Percentiles rank a stretch among this genome's conserved stretches.
Conservation (phyloP, 2,888 invertebrate genomes). For the Drosophila dives region DNA sequence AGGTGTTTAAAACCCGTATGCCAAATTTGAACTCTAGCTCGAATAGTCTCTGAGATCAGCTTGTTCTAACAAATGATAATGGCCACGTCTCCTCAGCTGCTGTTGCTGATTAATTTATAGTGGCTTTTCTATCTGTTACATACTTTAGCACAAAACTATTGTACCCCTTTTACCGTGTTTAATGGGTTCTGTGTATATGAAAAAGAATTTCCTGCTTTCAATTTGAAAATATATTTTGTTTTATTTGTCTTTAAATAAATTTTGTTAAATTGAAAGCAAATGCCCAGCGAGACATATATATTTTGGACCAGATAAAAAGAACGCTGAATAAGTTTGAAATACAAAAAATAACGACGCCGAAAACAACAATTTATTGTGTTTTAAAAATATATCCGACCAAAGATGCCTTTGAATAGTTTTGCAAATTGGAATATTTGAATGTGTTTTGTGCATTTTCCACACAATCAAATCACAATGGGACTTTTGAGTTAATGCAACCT, state of each 20-base stretch:
- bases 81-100: neutral
- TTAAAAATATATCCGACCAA: constrained; percentile 27
- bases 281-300: constrained; percentile 57
- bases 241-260: constrained; percentile 54
- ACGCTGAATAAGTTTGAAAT: constrained; percentile 25
- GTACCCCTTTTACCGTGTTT: neutral
- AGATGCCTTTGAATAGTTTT: constrained; percentile 35
- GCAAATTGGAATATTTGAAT: constrained; percentile 36
- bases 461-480: constrained; percentile 57
- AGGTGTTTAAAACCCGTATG: neutral
- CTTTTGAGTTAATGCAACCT: neutral
- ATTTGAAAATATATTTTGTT: constrained; percentile 1
- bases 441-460: constrained; percentile 26
- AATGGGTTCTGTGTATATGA: neutral
- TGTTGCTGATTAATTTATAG: neutral
- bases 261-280: constrained; percentile 30
- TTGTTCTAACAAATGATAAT: neutral
- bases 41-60: neutral
- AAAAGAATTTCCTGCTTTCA: neutral
- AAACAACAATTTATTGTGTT: constrained; percentile 50
- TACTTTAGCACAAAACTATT: neutral
- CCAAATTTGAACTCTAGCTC: neutral
- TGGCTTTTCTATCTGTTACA: neutral
- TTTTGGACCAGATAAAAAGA: constrained; percentile 32
- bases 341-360: constrained; percentile 49